A percentile compares a stretch with the other conserved stretches of the same genome.
Evolutionary conservation across 2,888 invertebrate species (phyloP).

Genomic region (Dicycla oo): DNA sequence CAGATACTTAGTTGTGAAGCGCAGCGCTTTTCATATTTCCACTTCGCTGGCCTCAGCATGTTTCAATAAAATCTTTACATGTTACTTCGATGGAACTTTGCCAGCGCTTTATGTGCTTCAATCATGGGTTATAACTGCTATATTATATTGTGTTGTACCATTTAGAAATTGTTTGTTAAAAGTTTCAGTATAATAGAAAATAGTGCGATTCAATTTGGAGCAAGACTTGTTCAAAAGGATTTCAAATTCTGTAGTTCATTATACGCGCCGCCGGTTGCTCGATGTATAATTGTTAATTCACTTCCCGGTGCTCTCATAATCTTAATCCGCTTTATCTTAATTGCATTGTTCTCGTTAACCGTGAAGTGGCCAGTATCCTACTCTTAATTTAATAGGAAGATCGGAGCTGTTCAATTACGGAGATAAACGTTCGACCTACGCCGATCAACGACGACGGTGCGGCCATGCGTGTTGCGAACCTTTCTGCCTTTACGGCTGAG

Average conservation of each 20-base stretch:
- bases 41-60: conserved; percentile 25
- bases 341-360: conserved; percentile 60
- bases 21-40: conserved; percentile 39
- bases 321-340: conserved; percentile 61
- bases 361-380: conserved; percentile 54
- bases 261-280: conserved; percentile 17
- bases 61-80: conserved; percentile 51
- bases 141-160: not conserved
- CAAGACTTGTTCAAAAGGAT: conserved; percentile 15
- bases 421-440: conserved; percentile 24
- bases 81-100: conserved; percentile 24
- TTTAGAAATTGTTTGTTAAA: conserved; percentile 15
- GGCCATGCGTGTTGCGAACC: conserved; percentile 18
- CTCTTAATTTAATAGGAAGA: conserved; percentile 59
- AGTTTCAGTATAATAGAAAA: conserved; percentile 13
- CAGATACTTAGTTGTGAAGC: conserved; percentile 18
- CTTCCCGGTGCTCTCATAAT: conserved; percentile 47
- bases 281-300: conserved; percentile 51
- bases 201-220: not conserved
- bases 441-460: conserved; percentile 34
- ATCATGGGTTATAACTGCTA: conserved; percentile 12
- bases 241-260: conserved; percentile 36
- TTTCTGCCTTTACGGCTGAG: conserved; percentile 7
- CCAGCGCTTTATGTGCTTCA: conserved; percentile 27
- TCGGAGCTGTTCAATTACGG: conserved; percentile 55